These are phyloP conservation scores for Martes martes DNA, from an alignment of 2,113 vertebrate genomes.

Conservation along the genomic window DNA sequence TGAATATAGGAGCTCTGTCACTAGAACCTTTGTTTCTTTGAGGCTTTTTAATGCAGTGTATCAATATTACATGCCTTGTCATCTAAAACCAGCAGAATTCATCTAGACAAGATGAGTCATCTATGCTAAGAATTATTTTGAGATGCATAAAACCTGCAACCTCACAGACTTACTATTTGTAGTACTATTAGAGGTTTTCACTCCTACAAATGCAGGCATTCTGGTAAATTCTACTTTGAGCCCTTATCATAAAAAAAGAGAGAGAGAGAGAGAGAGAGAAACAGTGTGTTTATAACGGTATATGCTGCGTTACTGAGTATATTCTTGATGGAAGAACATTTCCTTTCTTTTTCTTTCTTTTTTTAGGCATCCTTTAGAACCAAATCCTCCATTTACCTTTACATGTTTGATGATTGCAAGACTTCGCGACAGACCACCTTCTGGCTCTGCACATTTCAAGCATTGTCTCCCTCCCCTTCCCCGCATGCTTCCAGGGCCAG, in stretches of 20 bases:
- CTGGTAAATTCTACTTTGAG: not conserved
- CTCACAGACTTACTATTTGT: not conserved
- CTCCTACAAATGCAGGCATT: not conserved
- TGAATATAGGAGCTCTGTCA: slow-evolving; percentile 8
- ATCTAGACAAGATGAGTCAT: slow-evolving; percentile 14
- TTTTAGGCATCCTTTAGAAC: not conserved
- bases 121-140: not conserved
- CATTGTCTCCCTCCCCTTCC: not conserved
- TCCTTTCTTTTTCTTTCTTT: not conserved
- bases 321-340: not conserved
- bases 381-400: not conserved
- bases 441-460: not conserved
- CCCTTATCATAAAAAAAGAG: not conserved
- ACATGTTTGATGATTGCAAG: not conserved
- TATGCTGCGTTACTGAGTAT: not conserved
- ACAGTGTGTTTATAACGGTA: not conserved
- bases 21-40: not conserved
- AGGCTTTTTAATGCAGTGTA: not conserved
- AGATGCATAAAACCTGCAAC: slow-evolving; percentile 1
- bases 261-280: too few relatives aligned
- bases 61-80: not conserved
- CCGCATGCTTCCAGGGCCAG: not conserved
- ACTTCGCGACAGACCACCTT: not conserved
- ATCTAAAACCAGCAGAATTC: slow-evolving; percentile 16
- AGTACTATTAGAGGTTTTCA: not conserved